Conservation (phyloP, 2,888 invertebrate species). For the Leptura quadrifasciata region DNA sequence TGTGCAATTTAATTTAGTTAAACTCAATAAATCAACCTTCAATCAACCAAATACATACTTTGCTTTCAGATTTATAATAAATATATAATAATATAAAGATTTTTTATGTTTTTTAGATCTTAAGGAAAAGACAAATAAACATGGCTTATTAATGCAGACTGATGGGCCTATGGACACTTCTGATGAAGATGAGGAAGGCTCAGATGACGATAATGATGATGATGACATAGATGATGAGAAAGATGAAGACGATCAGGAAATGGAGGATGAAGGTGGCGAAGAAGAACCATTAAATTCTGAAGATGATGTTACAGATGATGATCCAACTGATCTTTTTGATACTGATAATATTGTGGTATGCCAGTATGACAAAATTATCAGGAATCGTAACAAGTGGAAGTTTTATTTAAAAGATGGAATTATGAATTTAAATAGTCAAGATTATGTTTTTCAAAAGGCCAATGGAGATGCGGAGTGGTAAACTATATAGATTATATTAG, state of each 20-base stretch:
- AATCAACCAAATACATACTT: too few relatives aligned
- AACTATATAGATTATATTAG: conserved; percentile 60
- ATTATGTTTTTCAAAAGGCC: conserved; percentile 99
- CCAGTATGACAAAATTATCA: conserved; percentile 99
- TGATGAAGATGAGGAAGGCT: conserved; percentile 87
- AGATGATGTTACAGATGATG: conserved; percentile 98
- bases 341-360: conserved; percentile 99
- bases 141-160: conserved; percentile 57
- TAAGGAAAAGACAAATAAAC: conserved; percentile 19
- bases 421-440: conserved; percentile 98
- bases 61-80: too few relatives aligned
- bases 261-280: conserved; percentile 70
- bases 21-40: too few relatives aligned
- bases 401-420: conserved; percentile 99
- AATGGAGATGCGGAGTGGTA: conserved; percentile 99
- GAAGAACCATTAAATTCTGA: conserved; percentile 96
- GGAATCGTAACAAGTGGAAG: conserved; percentile 98
- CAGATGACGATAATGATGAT: conserved; percentile 79
- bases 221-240: conserved; percentile 82
- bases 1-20: too few relatives aligned
- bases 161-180: conserved; percentile 80
- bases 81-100: too few relatives aligned
- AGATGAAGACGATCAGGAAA: conserved; percentile 76
- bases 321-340: conserved; percentile 95
- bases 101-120: conserved; percentile 16